Conservation (phyloP, 2,797 vertebrate species). For the Oreortyx pictus region DNA sequence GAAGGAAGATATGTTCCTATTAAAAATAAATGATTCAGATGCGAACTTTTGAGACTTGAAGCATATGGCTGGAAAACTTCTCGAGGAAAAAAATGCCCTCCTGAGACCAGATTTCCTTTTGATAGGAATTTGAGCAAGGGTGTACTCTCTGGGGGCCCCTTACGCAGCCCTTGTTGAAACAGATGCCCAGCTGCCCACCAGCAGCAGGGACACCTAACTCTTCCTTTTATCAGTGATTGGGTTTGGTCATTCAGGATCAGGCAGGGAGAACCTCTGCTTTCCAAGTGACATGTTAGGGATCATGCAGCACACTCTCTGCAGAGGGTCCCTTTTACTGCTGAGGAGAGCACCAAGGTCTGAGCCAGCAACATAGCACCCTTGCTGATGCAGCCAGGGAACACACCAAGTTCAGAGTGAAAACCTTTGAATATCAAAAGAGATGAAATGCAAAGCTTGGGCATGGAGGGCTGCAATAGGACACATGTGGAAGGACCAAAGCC, state of each 20-base stretch:
- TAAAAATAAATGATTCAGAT: constrained; percentile 51
- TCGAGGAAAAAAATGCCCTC: neutral
- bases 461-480: neutral
- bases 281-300: neutral
- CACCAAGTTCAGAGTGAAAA: neutral
- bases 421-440: neutral
- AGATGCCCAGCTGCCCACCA: constrained; percentile 42
- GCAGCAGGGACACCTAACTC: neutral
- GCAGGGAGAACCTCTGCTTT: neutral
- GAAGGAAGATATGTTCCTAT: constrained; percentile 36
- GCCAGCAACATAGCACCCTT: neutral
- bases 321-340: neutral
- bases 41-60: neutral
- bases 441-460: neutral
- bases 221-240: neutral
- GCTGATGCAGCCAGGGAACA: neutral
- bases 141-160: neutral
- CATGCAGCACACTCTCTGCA: neutral
- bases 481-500: neutral
- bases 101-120: constrained; percentile 14
- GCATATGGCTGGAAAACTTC: constrained; percentile 36
- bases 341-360: neutral
- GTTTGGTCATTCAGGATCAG: neutral
- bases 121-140: constrained; percentile 16
- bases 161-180: neutral